Evolutionary conservation across 2,888 invertebrate genomes (phyloP).

Genomic region (Tupiocoris notatus): DNA sequence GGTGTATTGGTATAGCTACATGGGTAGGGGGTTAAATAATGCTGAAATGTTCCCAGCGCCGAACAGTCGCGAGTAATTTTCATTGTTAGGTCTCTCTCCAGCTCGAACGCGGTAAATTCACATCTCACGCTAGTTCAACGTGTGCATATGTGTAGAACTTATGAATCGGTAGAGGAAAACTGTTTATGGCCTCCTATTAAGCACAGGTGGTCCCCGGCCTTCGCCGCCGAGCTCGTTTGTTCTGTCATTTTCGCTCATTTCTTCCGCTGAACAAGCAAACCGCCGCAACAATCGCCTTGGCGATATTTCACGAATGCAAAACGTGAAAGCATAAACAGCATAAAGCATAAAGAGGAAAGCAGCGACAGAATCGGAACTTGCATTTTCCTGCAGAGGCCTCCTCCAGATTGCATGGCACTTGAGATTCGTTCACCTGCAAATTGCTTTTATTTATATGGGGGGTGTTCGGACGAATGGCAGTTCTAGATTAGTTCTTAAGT

Average conservation of each 20-base stretch:
- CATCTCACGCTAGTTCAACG: neutral
- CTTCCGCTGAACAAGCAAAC: neutral
- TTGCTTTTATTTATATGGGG: too few relatives aligned
- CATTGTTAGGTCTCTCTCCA: neutral
- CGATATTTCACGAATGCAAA: neutral
- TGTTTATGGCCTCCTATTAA: neutral
- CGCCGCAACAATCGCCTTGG: neutral
- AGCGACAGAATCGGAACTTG: too few relatives aligned
- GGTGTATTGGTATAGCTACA: neutral
- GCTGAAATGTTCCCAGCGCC: conserved; percentile 23
- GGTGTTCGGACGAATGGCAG: too few relatives aligned
- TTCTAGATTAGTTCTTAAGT: too few relatives aligned
- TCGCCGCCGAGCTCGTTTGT: neutral
- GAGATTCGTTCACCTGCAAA: too few relatives aligned
- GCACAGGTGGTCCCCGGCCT: neutral
- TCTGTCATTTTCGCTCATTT: neutral
- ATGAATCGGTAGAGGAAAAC: neutral
- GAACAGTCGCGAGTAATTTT: neutral
- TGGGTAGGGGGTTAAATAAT: conserved; percentile 16
- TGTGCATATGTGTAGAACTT: neutral
- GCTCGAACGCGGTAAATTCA: neutral
- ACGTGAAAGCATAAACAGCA: too few relatives aligned
- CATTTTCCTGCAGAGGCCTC: too few relatives aligned
- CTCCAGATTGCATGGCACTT: too few relatives aligned
- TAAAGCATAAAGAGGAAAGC: too few relatives aligned